Conservation (phyloP, 1,140 invertebrate genomes). For the Aphidius gifuensis region DNA sequence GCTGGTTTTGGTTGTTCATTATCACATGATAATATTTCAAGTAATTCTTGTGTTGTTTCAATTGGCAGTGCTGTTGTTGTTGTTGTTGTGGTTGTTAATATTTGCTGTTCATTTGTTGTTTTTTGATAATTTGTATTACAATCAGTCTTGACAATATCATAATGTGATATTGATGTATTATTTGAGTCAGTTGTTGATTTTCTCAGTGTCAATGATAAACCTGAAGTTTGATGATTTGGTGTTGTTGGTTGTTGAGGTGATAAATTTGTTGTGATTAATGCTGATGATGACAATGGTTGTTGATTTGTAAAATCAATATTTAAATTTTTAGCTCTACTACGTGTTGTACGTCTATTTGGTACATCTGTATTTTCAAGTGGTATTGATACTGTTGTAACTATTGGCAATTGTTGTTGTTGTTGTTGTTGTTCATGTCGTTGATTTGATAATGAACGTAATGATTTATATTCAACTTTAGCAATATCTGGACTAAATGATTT, state of each 20-base stretch:
- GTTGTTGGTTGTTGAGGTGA: slow-evolving; percentile 32
- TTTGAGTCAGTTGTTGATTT: slow-evolving; percentile 53
- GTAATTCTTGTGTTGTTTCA: slow-evolving; percentile 47
- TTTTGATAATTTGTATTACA: slow-evolving; percentile 39
- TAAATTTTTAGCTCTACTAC: slow-evolving; percentile 47
- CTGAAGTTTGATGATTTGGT: slow-evolving; percentile 41
- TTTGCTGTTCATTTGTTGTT: slow-evolving; percentile 41
- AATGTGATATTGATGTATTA: slow-evolving; percentile 60
- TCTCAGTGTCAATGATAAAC: slow-evolving; percentile 47
- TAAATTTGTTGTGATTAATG: background rate
- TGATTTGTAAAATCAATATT: slow-evolving; percentile 34
- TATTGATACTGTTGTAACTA: slow-evolving; percentile 45
- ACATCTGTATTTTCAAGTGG: slow-evolving; percentile 47
- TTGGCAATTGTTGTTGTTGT: slow-evolving; percentile 30
- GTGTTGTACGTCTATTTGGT: slow-evolving; percentile 44
- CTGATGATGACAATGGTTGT: background rate
- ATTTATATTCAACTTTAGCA: slow-evolving; percentile 28
- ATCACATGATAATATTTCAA: slow-evolving; percentile 50
- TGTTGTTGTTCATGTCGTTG: slow-evolving; percentile 5
- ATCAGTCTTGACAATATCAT: slow-evolving; percentile 57
- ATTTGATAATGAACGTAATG: slow-evolving; percentile 1
- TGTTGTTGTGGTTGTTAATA: slow-evolving; percentile 43
- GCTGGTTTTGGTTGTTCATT: slow-evolving; percentile 30
- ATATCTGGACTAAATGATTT: slow-evolving; percentile 31
- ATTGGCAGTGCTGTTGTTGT: slow-evolving; percentile 48